Percentiles rank a stretch among this genome's conserved stretches.
Evolutionary conservation across 2,888 invertebrate genomes (phyloP).

Genomic region (Sphaeridia pumilis): DNA sequence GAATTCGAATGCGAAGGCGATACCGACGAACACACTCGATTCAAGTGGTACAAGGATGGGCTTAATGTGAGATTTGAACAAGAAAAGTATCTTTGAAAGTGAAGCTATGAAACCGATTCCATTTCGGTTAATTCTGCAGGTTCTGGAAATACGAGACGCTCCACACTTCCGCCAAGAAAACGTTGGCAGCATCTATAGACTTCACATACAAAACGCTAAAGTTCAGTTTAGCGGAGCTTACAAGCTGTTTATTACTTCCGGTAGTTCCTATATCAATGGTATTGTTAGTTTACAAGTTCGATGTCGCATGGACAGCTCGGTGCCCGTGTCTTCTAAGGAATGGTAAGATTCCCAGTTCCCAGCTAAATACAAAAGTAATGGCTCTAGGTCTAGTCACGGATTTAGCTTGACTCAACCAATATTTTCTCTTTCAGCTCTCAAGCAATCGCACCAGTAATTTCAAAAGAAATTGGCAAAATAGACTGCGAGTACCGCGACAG

Average conservation of each 20-base stretch:
- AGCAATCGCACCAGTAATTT: slow-evolving; percentile 9
- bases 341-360: slow-evolving; percentile 1
- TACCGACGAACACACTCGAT: slow-evolving; percentile 4
- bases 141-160: slow-evolving; percentile 11
- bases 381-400: too few species aligned
- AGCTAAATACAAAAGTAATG: too few species aligned
- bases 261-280: slow-evolving; percentile 9
- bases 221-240: slow-evolving; percentile 17
- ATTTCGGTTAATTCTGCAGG: background rate
- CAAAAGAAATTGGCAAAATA: slow-evolving; percentile 10
- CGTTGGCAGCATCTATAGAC: slow-evolving; percentile 8
- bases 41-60: slow-evolving; percentile 17
- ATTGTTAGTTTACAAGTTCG: slow-evolving; percentile 13
- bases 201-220: slow-evolving; percentile 9
- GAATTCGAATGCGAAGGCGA: slow-evolving; percentile 17
- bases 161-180: slow-evolving; percentile 13
- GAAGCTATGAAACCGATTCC: background rate
- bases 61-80: slow-evolving; percentile 7
- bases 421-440: slow-evolving; percentile 1
- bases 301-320: background rate
- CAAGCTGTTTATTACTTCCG: slow-evolving; percentile 8
- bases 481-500: slow-evolving; percentile 5
- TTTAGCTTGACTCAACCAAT: too few species aligned
- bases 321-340: background rate
- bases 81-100: background rate